Base-by-base conservation (phyloP, 2,888 invertebrate species). In the Trichopoda pennipes region DNA sequence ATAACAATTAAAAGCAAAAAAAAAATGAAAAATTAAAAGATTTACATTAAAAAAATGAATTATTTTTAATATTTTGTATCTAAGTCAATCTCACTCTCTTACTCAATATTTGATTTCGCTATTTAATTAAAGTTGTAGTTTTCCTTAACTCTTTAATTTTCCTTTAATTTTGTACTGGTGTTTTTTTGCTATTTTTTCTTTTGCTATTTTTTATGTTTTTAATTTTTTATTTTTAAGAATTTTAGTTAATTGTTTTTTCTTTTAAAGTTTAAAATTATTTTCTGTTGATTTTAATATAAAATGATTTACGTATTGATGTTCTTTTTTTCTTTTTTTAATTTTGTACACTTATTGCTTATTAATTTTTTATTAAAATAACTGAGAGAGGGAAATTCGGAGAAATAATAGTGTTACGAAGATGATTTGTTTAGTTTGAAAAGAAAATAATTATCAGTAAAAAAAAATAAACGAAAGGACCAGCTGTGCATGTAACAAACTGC, bases 11-110 rank as follows among this genome's bases (percentile, higher is more conserved):
- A 28, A 28, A 28, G 8, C 4, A 28, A 28, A 2, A 28, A 28
- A 28, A 28, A 6, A 28, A 28, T 28, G 4, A 7, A 28, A 28
- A 28, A 28, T 3, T 28, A 28, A 28, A n/a, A n/a, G n/a, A 32
- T 12, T 9, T 63, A 28, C 47, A 35, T 23, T 56, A 28, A 35
- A 28, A 44, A 61, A 2, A 2, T 19, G 32, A 42, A 9, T 32
- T 3, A 8, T 47, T 35, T 17, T 38, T 44, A 56, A 64, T n/a
- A 35, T 12, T 49, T 23, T 68, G 60, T 68, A 49, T 66, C 70
- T 79, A 76, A 72, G 47, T 72, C 75, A 82, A 82, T 79, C 82
- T 82, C 82, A 82, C 82, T 82, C 82, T 69, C 68, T 60, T 83
- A 53, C 63, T 70, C 58, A 73, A 69, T 74, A 49, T 66, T 70